These are phyloP conservation scores for Brassicogethes aeneus DNA, from an alignment of 2,888 invertebrate species.

Conservation along the genomic window DNA sequence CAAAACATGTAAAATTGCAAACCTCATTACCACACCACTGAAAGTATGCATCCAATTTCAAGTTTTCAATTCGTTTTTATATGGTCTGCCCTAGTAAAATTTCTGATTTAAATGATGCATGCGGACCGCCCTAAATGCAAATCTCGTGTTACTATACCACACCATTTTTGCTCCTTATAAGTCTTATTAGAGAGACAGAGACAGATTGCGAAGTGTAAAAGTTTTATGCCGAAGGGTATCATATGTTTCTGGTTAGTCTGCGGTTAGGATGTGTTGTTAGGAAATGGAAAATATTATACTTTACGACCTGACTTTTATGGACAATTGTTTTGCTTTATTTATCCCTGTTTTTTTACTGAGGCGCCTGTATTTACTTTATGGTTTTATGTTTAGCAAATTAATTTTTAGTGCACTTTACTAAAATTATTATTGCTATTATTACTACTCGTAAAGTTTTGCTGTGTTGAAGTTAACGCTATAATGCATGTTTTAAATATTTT, in stretches of 20 bases:
- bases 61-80: slow-evolving; percentile 1
- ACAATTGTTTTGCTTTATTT: slow-evolving; percentile 8
- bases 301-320: slow-evolving; percentile 20
- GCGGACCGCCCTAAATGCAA: slow-evolving; percentile 21
- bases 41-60: background rate
- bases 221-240: slow-evolving; percentile 18
- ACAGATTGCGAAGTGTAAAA: background rate
- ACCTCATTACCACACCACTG: background rate
- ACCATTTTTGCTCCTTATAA: background rate
- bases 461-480: too few relatives aligned
- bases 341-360: slow-evolving; percentile 1
- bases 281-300: slow-evolving; percentile 23
- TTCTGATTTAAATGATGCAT: slow-evolving; percentile 21
- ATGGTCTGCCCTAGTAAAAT: slow-evolving; percentile 15
- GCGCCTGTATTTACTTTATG: background rate
- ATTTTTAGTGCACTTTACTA: too few relatives aligned
- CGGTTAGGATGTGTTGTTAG: slow-evolving; percentile 21
- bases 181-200: background rate
- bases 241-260: slow-evolving; percentile 27
- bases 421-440: too few relatives aligned
- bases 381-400: too few relatives aligned
- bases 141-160: slow-evolving; percentile 4
- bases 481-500: too few relatives aligned
- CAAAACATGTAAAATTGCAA: too few relatives aligned
- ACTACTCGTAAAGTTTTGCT: too few relatives aligned